phyloP scores from a whole-genome alignment of 2,797 vertebrate species.

The Peromyscus aztecus region DNA sequence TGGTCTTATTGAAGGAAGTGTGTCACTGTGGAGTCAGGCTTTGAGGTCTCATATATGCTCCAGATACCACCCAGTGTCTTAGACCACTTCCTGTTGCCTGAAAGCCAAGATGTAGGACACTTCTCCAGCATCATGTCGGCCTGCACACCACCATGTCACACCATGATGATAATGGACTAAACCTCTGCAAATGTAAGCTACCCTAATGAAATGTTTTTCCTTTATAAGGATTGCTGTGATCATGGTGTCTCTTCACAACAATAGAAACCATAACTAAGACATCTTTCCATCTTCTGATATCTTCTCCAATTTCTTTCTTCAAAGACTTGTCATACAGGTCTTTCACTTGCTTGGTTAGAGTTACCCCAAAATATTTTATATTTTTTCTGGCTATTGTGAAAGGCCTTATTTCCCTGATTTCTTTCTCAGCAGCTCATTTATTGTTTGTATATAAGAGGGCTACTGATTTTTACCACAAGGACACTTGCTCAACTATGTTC shows the following conservation, averaged over 20 bases:
- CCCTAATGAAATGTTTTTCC: neutral
- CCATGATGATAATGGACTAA: neutral
- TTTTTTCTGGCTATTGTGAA: neutral
- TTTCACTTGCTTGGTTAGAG: neutral
- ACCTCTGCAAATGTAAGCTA: neutral
- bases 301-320: neutral
- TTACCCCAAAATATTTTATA: neutral
- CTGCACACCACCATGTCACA: neutral
- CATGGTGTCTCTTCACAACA: neutral
- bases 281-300: neutral
- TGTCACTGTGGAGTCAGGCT: neutral
- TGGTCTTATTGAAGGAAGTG: neutral
- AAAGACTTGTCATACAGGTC: neutral
- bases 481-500: neutral
- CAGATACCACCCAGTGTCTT: neutral
- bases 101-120: neutral
- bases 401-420: neutral
- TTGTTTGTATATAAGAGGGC: neutral
- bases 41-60: neutral
- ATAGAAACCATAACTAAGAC: neutral
- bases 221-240: neutral
- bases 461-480: neutral
- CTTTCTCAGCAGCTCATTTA: neutral
- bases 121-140: neutral
- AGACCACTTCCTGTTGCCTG: neutral